These are phyloP conservation scores for Caenorhabditis sp. DNA, from an alignment of 2,888 invertebrate species.

Conservation along the genomic window DNA sequence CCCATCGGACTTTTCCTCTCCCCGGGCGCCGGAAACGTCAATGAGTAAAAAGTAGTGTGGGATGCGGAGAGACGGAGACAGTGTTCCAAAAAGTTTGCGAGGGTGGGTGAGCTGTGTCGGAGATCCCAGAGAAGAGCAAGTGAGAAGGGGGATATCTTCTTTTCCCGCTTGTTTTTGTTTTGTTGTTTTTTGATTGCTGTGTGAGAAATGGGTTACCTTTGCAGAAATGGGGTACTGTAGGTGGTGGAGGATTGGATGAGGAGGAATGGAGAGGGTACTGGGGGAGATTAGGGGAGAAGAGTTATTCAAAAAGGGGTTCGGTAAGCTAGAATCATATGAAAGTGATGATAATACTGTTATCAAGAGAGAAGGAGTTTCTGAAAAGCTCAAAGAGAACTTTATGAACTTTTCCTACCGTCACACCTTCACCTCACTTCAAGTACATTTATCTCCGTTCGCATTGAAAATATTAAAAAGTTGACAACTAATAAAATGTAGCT, in stretches of 20 bases:
- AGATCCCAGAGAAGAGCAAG: constrained; percentile 9
- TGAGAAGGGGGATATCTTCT: neutral
- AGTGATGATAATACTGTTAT: no score
- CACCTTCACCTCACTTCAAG: no score
- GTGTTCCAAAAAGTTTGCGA: constrained; percentile 46
- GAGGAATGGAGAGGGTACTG: neutral
- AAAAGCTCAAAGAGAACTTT: no score
- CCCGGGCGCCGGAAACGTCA: constrained; percentile 23
- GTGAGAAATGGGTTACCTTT: neutral
- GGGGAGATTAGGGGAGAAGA: neutral
- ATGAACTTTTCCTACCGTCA: no score
- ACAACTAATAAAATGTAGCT: no score
- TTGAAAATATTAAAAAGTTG: no score
- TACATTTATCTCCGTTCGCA: no score
- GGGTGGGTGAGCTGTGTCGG: constrained; percentile 35
- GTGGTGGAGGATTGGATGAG: neutral
- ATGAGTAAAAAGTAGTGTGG: constrained; percentile 17
- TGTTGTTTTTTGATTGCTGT: constrained; percentile 7
- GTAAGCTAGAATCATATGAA: no score
- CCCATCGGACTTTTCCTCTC: neutral
- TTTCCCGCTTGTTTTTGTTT: constrained; percentile 26
- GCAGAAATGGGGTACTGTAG: neutral
- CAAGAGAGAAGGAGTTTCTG: no score
- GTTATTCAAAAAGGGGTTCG: neutral
- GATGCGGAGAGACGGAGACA: constrained; percentile 34